These are phyloP conservation scores for Sylvia borin DNA, from an alignment of 2,797 vertebrate genomes.

Conservation along the genomic window DNA sequence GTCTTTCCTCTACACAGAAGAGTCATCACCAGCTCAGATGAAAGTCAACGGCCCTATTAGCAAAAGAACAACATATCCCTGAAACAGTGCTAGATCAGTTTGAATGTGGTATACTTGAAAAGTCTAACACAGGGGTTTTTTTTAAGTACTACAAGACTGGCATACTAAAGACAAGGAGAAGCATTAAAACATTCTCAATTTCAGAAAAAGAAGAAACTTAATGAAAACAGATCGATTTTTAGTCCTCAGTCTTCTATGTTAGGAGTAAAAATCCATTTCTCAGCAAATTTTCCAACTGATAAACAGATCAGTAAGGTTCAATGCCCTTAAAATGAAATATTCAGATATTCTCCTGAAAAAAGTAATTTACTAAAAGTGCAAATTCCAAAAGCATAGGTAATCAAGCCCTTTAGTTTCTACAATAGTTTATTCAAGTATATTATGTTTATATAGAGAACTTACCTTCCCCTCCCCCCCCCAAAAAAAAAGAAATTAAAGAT, in stretches of 20 bases:
- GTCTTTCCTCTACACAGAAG: neutral
- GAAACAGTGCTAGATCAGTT: neutral
- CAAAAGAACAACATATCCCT: neutral
- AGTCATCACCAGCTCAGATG: neutral
- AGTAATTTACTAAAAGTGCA: neutral
- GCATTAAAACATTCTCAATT: neutral
- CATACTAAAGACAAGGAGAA: neutral
- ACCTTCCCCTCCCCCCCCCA: neutral
- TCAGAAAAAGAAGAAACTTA: slow-evolving; percentile 21
- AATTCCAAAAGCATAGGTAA: neutral
- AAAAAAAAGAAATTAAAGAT: neutral
- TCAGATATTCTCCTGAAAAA: neutral
- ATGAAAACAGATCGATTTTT: neutral
- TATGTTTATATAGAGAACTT: neutral
- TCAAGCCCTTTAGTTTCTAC: neutral
- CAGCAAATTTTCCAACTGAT: slow-evolving; percentile 25
- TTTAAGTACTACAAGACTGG: neutral
- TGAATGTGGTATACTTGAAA: neutral
- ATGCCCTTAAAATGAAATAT: slow-evolving; percentile 23
- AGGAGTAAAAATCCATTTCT: slow-evolving; percentile 10
- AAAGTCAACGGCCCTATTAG: neutral
- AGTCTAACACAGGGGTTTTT: neutral
- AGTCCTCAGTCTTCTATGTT: slow-evolving; percentile 8
- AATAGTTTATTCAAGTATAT: neutral
- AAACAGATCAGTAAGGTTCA: neutral